phyloP scores from a whole-genome alignment of 2,113 vertebrate species.

The Dendrocopos noguchii region DNA sequence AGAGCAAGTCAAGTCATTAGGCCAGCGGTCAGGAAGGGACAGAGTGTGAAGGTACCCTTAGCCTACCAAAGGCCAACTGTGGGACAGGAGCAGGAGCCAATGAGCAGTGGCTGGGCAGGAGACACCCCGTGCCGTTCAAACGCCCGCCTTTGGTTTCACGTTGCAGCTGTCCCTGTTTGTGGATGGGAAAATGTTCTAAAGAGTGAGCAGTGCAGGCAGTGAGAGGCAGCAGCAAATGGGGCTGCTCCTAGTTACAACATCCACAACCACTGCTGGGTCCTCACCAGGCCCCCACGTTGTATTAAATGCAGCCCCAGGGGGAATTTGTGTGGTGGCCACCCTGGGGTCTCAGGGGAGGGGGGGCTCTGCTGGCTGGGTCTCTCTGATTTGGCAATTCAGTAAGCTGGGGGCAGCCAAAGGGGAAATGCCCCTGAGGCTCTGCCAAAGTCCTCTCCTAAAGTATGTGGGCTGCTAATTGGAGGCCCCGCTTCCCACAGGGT shows the following conservation, averaged over 20 bases:
- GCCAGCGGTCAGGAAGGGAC: constrained; percentile 66
- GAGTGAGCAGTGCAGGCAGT: background rate
- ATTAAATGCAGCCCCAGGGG: background rate
- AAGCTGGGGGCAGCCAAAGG: background rate
- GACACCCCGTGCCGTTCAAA: constrained; percentile 55
- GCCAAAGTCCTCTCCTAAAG: background rate
- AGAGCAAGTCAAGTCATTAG: constrained; percentile 30
- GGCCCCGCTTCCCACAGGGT: background rate
- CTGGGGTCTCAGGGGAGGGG: background rate
- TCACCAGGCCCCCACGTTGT: background rate
- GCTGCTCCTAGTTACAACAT: background rate
- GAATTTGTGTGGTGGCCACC: accelerated
- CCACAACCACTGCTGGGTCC: background rate
- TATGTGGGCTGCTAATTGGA: background rate
- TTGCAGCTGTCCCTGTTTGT: constrained; percentile 65
- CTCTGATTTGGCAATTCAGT: background rate
- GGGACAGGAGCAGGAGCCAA: constrained; percentile 57
- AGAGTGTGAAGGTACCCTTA: constrained; percentile 26
- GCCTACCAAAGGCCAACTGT: constrained; percentile 44
- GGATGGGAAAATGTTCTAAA: constrained; percentile 21
- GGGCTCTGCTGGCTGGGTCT: background rate
- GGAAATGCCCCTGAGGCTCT: background rate
- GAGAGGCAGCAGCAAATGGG: constrained; percentile 51
- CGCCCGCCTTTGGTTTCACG: constrained; percentile 34
- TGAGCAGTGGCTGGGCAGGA: constrained; percentile 32